Base-by-base conservation (phyloP, 2,113 vertebrate genomes). In the Varanus komodoensis region DNA sequence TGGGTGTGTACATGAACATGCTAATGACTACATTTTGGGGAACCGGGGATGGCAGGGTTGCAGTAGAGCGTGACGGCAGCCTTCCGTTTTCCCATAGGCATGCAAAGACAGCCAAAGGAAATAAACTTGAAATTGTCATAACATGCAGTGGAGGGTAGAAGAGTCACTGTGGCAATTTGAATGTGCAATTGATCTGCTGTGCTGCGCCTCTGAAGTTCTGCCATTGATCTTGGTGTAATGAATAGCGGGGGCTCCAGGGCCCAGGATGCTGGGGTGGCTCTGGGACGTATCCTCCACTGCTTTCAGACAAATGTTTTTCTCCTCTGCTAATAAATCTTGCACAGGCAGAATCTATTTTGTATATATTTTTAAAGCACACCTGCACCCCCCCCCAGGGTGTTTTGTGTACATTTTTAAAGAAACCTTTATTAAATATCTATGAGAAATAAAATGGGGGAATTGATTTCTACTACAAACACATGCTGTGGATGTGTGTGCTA, bases 141-240 rank as follows among this genome's bases (percentile, higher is more conserved):
- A 17, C 91, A 91, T 95, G 82, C 64, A 64, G 74, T 83, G 64
- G 69, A 57, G 8, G 86, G 79, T 90, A 0, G 0, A 80, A 92
- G 89, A 77, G 86, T 89, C 21, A 21, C n/a, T 71, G 48, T 23
- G 52, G 74, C 15, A 29, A 74, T 48, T 52, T 89, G 50, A 83
- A 64, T 89, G 8, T 57, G 89, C n/a, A 67, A 50, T 91, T 91
- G 90, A 88, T 88, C 82, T 84, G 81, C 32, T 91, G 71, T 69
- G 48, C 34, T 2, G 0, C 12, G 34, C 23, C 80, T 50, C 44
- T 91, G 88, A 75, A 82, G 69, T 77, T 91, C 86, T 90, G 79
- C 68, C 32, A 32, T n/a, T 12, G 85, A 1, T 89, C 1, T 80
- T 80, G 23, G 14, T 79, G 3, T 48, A 52, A 6, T 17, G 21